Evolutionary conservation across 2,888 invertebrate species (phyloP), one percentile per base, ranked within the genome.

Genomic region (Dermolepida albohirtum): DNA sequence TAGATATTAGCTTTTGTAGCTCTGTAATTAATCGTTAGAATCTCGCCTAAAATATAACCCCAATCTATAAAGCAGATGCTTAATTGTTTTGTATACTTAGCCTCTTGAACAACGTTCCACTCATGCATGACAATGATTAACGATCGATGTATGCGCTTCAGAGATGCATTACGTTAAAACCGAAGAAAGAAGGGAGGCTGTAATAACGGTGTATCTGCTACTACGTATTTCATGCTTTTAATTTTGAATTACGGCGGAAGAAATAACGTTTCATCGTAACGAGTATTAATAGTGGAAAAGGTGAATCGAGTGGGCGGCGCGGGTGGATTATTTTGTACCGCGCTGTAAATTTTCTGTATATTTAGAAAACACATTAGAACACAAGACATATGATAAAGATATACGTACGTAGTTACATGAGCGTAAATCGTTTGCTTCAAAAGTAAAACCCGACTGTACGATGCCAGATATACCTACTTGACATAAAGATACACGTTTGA

Each of bases 41-140:
- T 59, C 59, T 41, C 59, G 44, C 59, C 22, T 44, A 44, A 59
- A 59, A 59, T 34, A 34, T 59, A 59, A 59, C 59, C 47, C 44
- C 59, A 47, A 59, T 59, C 59, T 59, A 59, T 47, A 47, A 59
- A 59, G 47, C 59, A 59, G 59, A 59, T 59, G 59, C 47, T 59
- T 59, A 59, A 59, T 59, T 59, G 59, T 59, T 59, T 44, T 29
- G 59, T 47, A 44, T 59, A 59, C 59, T 59, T 47, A 59, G 29
- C 44, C 59, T 59, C 59, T 59, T 59, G 59, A 59, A 12, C 47
- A 47, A 41, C 27, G 59, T 59, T 29, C 59, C 59, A 59, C 59
- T 59, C 59, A 47, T 59, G 47, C 44, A 59, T 29, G 59, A 59
- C 59, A 59, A 59, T 59, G 59, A 59, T 59, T 59, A 59, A 59